phyloP scores from a whole-genome alignment of 2,113 vertebrate species.

The Lagenorhynchus albirostris region DNA sequence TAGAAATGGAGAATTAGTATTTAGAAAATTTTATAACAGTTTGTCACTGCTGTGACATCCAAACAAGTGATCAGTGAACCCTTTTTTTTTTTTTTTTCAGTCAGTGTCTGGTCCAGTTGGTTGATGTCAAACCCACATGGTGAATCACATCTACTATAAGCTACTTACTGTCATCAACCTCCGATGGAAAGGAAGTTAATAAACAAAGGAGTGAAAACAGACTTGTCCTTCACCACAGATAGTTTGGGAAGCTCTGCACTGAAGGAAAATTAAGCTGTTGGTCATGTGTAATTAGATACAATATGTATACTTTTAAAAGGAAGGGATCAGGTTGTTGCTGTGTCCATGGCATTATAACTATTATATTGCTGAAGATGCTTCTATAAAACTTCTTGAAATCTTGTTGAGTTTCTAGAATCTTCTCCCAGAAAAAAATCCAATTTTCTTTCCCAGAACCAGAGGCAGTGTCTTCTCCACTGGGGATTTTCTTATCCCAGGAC shows the following conservation, averaged over 20 bases:
- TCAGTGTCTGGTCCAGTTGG: background rate
- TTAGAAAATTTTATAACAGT: background rate
- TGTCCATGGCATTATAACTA: background rate
- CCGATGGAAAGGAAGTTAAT: background rate
- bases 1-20: background rate
- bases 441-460: background rate
- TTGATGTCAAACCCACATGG: background rate
- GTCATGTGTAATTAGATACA: background rate
- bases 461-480: background rate
- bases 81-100: background rate
- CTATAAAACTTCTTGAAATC: background rate
- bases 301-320: background rate
- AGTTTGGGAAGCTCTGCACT: background rate
- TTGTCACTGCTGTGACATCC: background rate
- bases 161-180: background rate
- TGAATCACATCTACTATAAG: background rate
- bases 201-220: background rate
- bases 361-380: background rate
- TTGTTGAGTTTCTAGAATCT: background rate
- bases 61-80: background rate
- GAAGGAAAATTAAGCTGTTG: background rate
- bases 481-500: background rate
- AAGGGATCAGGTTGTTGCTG: background rate
- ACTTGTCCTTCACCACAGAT: background rate
- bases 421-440: background rate